These are phyloP conservation scores for Orussus abietinus DNA, from an alignment of 1,140 invertebrate genomes.

Conservation along the genomic window DNA sequence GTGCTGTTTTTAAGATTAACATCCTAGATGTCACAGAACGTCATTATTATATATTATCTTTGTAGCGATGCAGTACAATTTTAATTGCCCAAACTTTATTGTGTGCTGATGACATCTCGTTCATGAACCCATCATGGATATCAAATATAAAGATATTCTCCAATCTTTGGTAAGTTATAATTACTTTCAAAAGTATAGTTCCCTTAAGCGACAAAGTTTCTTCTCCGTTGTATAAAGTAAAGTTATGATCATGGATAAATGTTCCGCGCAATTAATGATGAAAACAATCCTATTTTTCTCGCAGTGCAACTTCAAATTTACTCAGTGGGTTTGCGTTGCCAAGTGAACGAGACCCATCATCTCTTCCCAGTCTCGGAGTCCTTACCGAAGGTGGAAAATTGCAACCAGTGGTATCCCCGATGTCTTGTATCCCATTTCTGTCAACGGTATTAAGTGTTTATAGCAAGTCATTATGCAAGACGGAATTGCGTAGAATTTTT, in stretches of 20 bases:
- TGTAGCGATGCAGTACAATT: conserved; percentile 40
- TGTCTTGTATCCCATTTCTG: conserved; percentile 39
- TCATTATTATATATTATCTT: too few relatives aligned
- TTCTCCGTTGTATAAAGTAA: too few relatives aligned
- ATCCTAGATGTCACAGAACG: too few relatives aligned
- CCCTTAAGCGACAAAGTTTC: too few relatives aligned
- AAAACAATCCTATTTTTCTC: too few relatives aligned
- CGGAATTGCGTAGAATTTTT: conserved; percentile 26
- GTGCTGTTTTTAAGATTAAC: too few relatives aligned
- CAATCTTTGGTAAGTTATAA: conserved; percentile 30
- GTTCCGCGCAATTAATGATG: not conserved
- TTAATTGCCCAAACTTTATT: conserved; percentile 35
- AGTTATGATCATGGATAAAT: not conserved
- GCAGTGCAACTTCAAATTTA: conserved; percentile 44
- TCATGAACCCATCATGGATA: conserved; percentile 29
- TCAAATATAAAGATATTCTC: conserved; percentile 32
- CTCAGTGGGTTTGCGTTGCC: conserved; percentile 23
- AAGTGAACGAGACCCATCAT: conserved; percentile 33
- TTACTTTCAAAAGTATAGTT: too few relatives aligned
- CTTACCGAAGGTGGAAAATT: conserved; percentile 37
- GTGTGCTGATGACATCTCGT: conserved; percentile 23
- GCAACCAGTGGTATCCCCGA: conserved; percentile 32
- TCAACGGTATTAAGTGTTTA: conserved; percentile 25
- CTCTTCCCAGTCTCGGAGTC: conserved; percentile 37
- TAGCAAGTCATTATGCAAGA: conserved; percentile 9